Base-by-base conservation (phyloP, 2,113 vertebrate species). In the Sebastes schlegelii region DNA sequence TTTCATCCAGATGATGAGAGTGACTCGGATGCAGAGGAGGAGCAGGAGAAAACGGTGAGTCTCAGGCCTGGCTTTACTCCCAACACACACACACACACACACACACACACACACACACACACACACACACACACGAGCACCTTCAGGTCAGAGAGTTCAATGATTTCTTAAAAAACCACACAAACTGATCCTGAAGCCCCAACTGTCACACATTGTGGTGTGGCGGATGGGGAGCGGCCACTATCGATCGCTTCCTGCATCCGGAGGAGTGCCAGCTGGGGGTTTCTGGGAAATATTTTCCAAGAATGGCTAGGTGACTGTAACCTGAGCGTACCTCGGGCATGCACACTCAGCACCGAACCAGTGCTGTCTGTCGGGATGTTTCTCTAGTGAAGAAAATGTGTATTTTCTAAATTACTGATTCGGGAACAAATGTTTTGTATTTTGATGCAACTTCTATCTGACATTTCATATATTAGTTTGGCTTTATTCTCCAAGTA, bases 11-110 rank as follows among this genome's bases (percentile, higher is more conserved):
- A 99, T 91, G 98, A 99, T 0, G 98, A 99, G 87, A 99, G 98
- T 0, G 98, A 99, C 88, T 99, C 98, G 0, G 98, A 99, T 1
- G 97, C 96, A 0, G 98, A 99, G 73, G 98, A 99, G 86, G 98
- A 99, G 75, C 98, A 98, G 86, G 98, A 99, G 92, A 98, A 97
- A 89, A 98, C 98, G 68, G 98, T 99, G 81, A 96, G 97, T 89
- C 16, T 52, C 8, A 34, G 42, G 46, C n/a, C n/a, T 64, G 34
- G 19, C 5, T 58, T 74, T 75, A 43, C 42, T n/a, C 4, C n/a
- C 8, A 14, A 46, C 40, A 61, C 26, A 26, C 58, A 16, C 12
- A 60, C 13, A 8, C 13, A 16, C 10, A 12, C 57, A 60, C 0
- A 19, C 34, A 4, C 6, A 34, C 26, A 57, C 7, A 21, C 54